Conservation (phyloP, 1,140 invertebrate species). For the Leptinotarsa texana region DNA sequence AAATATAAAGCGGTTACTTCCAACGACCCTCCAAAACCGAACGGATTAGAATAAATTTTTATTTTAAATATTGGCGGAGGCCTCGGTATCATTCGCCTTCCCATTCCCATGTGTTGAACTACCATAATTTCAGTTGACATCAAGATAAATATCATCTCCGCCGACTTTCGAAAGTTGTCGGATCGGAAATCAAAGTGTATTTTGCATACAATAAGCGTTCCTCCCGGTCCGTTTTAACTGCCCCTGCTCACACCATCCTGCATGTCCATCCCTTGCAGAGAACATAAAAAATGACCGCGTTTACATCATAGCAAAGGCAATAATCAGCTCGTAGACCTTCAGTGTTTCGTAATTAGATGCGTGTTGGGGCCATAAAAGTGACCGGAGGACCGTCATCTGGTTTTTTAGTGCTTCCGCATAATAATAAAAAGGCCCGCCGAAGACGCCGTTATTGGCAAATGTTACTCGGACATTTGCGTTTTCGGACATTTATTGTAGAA, state of each 20-base stretch:
- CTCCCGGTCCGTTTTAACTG: not conserved
- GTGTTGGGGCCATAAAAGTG: constrained; percentile 42
- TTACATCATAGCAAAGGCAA: constrained; percentile 33
- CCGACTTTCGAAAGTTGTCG: no score
- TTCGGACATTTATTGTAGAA: constrained; percentile 52
- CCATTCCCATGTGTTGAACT: no score
- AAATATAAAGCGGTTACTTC: no score
- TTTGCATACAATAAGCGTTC: not conserved
- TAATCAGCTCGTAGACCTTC: constrained; percentile 42
- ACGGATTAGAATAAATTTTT: no score
- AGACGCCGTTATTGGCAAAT: constrained; percentile 54
- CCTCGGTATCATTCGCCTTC: no score
- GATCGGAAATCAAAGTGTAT: no score
- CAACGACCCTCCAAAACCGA: no score
- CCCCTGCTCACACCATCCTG: not conserved
- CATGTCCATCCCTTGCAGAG: not conserved
- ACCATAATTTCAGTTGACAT: no score
- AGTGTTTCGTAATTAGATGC: constrained; percentile 52
- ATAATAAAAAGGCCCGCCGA: constrained; percentile 52
- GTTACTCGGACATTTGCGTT: constrained; percentile 54
- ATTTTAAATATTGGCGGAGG: no score
- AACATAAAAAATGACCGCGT: constrained; percentile 35
- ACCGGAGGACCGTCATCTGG: constrained; percentile 50
- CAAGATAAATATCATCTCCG: no score
- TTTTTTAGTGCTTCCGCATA: constrained; percentile 56